Evolutionary conservation across 2,797 vertebrate species (phyloP).

Genomic region (Spondyliosoma cantharus): DNA sequence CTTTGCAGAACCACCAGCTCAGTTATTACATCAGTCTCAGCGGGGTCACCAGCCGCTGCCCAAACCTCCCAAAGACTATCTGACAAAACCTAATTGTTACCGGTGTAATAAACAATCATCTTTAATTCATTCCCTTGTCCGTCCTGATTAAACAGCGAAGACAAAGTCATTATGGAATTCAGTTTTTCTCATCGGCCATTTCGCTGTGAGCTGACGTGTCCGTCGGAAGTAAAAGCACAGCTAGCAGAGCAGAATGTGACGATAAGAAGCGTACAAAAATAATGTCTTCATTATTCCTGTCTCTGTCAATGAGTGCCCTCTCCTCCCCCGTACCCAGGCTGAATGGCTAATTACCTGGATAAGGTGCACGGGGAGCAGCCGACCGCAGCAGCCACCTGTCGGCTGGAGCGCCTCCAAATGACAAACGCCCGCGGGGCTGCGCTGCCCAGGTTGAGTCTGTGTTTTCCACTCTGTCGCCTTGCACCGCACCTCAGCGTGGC

Average conservation of each 20-base stretch:
- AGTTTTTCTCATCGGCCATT: not conserved
- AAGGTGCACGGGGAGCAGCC: slow-evolving; percentile 68
- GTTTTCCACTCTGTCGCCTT: slow-evolving; percentile 80
- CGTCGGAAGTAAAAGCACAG: not conserved
- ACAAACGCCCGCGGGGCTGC: slow-evolving; percentile 72
- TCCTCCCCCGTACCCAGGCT: slow-evolving; percentile 52
- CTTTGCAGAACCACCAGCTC: too few relatives aligned
- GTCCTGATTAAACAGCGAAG: not conserved
- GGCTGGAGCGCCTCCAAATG: slow-evolving; percentile 79
- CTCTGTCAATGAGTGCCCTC: slow-evolving; percentile 65
- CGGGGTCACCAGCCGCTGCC: too few relatives aligned
- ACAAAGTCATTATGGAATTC: not conserved
- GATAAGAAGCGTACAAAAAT: slow-evolving; percentile 47
- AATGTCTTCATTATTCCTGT: slow-evolving; percentile 64
- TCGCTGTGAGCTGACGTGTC: not conserved
- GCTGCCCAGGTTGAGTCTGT: slow-evolving; percentile 75
- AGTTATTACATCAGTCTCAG: too few relatives aligned
- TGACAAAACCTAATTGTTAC: too few relatives aligned
- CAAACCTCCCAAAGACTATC: too few relatives aligned
- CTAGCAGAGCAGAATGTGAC: not conserved
- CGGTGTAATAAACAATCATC: too few relatives aligned
- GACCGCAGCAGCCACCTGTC: slow-evolving; percentile 76
- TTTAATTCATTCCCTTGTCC: too few relatives aligned
- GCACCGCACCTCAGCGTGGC: slow-evolving; percentile 74
- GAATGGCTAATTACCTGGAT: slow-evolving; percentile 80